A percentile compares a stretch with the other conserved stretches of the same genome.
Conservation (phyloP, 2,113 vertebrate species). For the Pagrus major region DNA sequence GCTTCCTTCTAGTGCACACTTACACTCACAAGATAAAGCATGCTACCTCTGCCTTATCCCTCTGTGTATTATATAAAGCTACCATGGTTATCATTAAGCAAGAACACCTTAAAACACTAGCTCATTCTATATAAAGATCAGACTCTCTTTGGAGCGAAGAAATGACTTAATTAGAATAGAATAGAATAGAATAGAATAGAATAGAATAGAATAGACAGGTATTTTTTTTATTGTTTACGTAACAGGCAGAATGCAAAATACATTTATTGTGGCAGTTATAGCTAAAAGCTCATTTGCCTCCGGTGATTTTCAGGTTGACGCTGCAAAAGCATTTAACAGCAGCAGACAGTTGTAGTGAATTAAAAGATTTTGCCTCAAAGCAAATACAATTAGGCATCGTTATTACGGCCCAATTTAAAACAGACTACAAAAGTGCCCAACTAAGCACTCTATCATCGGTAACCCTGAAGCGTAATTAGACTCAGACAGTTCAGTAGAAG, state of each 20-base stretch:
- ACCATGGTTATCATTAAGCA: conserved; percentile 58
- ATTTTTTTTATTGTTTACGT: neutral
- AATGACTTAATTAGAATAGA: conserved; percentile 40
- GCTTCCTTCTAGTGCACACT: conserved; percentile 47
- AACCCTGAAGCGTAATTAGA: neutral
- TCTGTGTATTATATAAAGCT: conserved; percentile 73
- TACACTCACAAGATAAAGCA: conserved; percentile 64
- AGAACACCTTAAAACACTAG: conserved; percentile 53
- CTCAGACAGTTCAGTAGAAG: neutral
- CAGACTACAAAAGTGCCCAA: neutral
- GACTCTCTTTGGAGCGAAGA: conserved; percentile 36
- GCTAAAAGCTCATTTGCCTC: neutral
- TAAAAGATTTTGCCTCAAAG: neutral
- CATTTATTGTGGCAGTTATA: neutral
- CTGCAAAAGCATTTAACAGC: neutral
- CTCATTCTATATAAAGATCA: conserved; percentile 58
- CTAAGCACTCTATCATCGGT: too few species aligned
- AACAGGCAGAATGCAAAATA: neutral
- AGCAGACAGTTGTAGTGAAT: neutral
- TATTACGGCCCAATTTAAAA: neutral
- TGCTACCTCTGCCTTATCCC: conserved; percentile 59
- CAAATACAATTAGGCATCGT: neutral
- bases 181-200: too few species aligned
- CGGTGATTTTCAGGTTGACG: neutral
- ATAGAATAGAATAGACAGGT: conserved; percentile 12